A percentile compares a stretch with the other conserved stretches of the same genome.
Conservation (phyloP, 2,888 invertebrate genomes). For the Camponotus fellah region DNA sequence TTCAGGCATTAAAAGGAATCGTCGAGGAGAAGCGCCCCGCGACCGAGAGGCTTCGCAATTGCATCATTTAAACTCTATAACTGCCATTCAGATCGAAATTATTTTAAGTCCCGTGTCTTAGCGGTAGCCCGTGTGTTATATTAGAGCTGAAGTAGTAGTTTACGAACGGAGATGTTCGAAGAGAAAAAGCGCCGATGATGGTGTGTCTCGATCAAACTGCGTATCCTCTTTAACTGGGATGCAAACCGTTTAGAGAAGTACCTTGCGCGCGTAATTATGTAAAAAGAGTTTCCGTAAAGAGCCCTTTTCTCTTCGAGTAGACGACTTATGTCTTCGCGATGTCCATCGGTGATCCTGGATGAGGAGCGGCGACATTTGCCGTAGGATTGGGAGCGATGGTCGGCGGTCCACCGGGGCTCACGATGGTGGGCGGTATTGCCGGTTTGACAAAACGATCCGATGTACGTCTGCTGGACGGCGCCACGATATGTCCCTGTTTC, state of each 20-base stretch:
- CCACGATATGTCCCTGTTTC: slow-evolving; percentile 80
- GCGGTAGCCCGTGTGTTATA: slow-evolving; percentile 46
- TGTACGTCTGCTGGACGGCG: slow-evolving; percentile 88
- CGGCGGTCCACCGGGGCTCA: slow-evolving; percentile 86
- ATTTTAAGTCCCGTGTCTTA: slow-evolving; percentile 34
- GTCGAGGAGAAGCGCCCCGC: neutral
- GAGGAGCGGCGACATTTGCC: slow-evolving; percentile 74
- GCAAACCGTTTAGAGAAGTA: slow-evolving; percentile 70
- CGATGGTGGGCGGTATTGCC: slow-evolving; percentile 90
- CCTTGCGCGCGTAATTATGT: slow-evolving; percentile 66
- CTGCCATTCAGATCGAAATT: slow-evolving; percentile 31
- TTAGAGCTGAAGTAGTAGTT: slow-evolving; percentile 45
- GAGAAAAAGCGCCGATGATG: slow-evolving; percentile 23
- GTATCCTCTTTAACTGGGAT: slow-evolving; percentile 54
- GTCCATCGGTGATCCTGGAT: slow-evolving; percentile 85
- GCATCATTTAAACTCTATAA: slow-evolving; percentile 23
- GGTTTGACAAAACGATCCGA: slow-evolving; percentile 96
- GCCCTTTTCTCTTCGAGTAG: neutral
- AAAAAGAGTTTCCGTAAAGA: slow-evolving; percentile 44
- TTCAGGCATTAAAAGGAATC: slow-evolving; percentile 49
- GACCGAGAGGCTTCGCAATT: neutral
- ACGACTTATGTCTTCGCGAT: slow-evolving; percentile 84
- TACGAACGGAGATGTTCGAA: slow-evolving; percentile 33
- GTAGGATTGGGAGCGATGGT: slow-evolving; percentile 74
- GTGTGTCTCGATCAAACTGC: neutral